Evolutionary conservation across 2,797 vertebrate genomes (phyloP).

Genomic region (Pseudochaenichthys georgianus): DNA sequence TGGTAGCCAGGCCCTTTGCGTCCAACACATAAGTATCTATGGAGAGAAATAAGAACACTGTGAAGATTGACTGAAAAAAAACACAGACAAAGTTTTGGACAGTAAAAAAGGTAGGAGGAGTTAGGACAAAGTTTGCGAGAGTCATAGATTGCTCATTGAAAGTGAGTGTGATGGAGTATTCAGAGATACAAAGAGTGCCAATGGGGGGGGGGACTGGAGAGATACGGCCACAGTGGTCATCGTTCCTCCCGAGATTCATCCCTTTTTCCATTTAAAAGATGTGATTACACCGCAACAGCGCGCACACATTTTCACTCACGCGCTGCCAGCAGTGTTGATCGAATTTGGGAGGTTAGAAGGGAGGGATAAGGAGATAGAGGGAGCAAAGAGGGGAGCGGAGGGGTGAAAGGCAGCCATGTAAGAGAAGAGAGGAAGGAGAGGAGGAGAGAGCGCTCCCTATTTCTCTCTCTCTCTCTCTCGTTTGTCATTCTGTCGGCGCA

Average conservation of each 20-base stretch:
- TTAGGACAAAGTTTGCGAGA: constrained; percentile 37
- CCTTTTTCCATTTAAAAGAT: constrained; percentile 78
- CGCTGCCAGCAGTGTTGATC: constrained; percentile 63
- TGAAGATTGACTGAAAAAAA: constrained; percentile 15
- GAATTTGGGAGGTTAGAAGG: constrained; percentile 73
- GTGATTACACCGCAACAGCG: constrained; percentile 71
- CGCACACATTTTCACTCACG: constrained; percentile 57
- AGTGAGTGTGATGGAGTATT: constrained; percentile 58
- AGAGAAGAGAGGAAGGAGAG: constrained; percentile 38
- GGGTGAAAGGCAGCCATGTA: constrained; percentile 61
- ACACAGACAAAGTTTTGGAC: constrained; percentile 1
- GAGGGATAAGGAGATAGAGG: constrained; percentile 70
- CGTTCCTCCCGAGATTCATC: constrained; percentile 72
- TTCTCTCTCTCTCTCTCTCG: constrained; percentile 47
- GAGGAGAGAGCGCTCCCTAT: constrained; percentile 7
- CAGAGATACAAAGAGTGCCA: constrained; percentile 53
- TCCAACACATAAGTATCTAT: background rate
- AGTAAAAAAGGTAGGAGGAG: constrained; percentile 6
- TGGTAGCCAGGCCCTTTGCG: background rate
- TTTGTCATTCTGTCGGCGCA: constrained; percentile 83
- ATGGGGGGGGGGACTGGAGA: constrained; percentile 20
- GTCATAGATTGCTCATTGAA: constrained; percentile 49
- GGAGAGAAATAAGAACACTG: background rate
- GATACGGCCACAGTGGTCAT: constrained; percentile 70
- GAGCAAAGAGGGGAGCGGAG: constrained; percentile 44